Evolutionary conservation across 2,888 invertebrate species (phyloP), one percentile per base, ranked within the genome.

Genomic region (Tuberolachnus salignus): DNA sequence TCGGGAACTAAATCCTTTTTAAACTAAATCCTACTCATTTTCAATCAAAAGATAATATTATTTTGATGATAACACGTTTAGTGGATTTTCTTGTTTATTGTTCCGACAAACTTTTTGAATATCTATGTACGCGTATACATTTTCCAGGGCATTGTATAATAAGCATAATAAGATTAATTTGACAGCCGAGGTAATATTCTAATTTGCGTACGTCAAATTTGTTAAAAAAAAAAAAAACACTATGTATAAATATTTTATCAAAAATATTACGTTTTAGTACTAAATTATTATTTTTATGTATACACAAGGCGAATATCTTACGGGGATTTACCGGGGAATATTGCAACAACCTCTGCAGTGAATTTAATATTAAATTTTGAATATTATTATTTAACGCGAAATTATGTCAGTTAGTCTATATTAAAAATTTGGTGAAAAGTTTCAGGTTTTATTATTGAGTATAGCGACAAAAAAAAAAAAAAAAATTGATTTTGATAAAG

Each of bases 61-160:
- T 53, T 53, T 53, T 53, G n/a, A 53, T 53, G n/a, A 53, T 53
- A 53, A 6, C 53, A 9, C n/a, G 53, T 53, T 53, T 53, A 53
- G 53, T 53, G 53, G 53, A 53, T 53, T 53, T 53, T 19, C 53
- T 53, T 19, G n/a, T 53, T n/a, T 53, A 53, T 53, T 53, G 6
- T 53, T 53, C 19, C 19, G 53, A 53, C 53, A 53, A 53, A 19
- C 53, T 53, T 46, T 34, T 53, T 53, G 53, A n/a, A 53, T 53
- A 53, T 53, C 19, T n/a, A 53, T 19, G 9, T 9, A 53, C 53
- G 53, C 34, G 34, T 34, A 34, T 51, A 16, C 13, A 51, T 51
- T 16, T 51, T 1, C 49, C 49, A 13, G 1, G 4, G 4, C 1
- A 2, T 4, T 14, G 1, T n/a, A 53, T 19, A 53, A 19, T 53